phyloP scores from a whole-genome alignment of 2,113 vertebrate species.

The Cebus imitator region DNA sequence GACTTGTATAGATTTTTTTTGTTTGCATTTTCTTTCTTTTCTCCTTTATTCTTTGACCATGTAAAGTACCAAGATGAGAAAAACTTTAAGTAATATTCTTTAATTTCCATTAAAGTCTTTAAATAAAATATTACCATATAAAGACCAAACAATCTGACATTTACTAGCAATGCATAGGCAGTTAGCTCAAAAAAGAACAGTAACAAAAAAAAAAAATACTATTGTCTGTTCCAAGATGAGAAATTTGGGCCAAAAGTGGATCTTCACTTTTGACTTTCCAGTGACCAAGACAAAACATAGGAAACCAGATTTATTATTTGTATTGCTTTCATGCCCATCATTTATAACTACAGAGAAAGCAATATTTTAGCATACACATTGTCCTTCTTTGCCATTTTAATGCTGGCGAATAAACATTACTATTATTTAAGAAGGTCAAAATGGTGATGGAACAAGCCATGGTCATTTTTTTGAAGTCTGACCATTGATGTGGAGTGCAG shows the following conservation, averaged over 20 bases:
- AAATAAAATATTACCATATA: not conserved
- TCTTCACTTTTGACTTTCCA: constrained; percentile 20
- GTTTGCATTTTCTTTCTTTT: constrained; percentile 64
- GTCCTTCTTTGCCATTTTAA: not conserved
- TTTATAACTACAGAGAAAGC: not conserved
- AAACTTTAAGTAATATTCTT: constrained; percentile 28
- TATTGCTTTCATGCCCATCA: not conserved
- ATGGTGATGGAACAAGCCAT: not conserved
- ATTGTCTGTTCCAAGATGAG: not conserved
- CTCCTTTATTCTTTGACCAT: constrained; percentile 18
- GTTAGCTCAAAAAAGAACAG: constrained; percentile 43
- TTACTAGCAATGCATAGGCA: constrained; percentile 32
- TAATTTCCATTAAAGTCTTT: constrained; percentile 59
- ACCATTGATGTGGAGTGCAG: not conserved
- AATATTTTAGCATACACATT: not conserved
- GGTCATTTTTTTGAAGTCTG: not conserved
- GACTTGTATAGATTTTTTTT: not conserved
- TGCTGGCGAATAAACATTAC: not conserved
- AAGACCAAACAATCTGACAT: constrained; percentile 26
- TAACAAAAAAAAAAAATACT: constrained; percentile 19
- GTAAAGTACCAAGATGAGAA: constrained; percentile 7
- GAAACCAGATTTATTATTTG: not conserved
- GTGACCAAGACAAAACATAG: not conserved
- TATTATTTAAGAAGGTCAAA: constrained; percentile 23
- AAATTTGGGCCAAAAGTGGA: not conserved